Evolutionary conservation across 2,888 invertebrate genomes (phyloP).

Genomic region (Hipparchia semele): DNA sequence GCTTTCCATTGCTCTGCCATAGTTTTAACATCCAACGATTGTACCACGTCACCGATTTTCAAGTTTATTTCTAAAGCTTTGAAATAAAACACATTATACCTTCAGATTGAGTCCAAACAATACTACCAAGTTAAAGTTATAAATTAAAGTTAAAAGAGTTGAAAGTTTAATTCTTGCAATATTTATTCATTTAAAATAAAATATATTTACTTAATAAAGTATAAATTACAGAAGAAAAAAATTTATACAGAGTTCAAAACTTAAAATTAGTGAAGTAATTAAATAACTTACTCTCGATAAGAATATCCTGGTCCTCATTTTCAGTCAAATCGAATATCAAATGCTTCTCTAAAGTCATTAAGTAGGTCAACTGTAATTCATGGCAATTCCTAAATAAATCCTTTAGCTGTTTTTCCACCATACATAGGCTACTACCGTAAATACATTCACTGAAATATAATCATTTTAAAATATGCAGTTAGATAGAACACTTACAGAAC

Average conservation of each 20-base stretch:
- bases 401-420: slow-evolving; percentile 64
- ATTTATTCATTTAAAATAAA: too few relatives aligned
- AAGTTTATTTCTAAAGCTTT: slow-evolving; percentile 74
- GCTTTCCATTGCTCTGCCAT: slow-evolving; percentile 83
- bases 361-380: slow-evolving; percentile 69
- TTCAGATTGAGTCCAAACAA: too few relatives aligned
- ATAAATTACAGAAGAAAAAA: too few relatives aligned
- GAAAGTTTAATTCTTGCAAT: too few relatives aligned
- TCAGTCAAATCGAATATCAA: slow-evolving; percentile 65
- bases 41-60: slow-evolving; percentile 73
- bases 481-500: too few relatives aligned
- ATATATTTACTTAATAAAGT: too few relatives aligned
- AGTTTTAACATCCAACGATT: slow-evolving; percentile 77
- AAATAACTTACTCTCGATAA: slow-evolving; percentile 62
- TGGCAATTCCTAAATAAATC: slow-evolving; percentile 71
- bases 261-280: too few relatives aligned
- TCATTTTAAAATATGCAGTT: not conserved
- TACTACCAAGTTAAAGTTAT: too few relatives aligned
- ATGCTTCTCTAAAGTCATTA: slow-evolving; percentile 68
- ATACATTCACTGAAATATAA: slow-evolving; percentile 61
- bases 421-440: slow-evolving; percentile 61
- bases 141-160: too few relatives aligned
- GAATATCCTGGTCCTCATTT: slow-evolving; percentile 57
- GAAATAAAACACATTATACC: not conserved
- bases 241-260: too few relatives aligned